phyloP scores from a whole-genome alignment of 2,888 invertebrate genomes.

The Spodoptera picta region DNA sequence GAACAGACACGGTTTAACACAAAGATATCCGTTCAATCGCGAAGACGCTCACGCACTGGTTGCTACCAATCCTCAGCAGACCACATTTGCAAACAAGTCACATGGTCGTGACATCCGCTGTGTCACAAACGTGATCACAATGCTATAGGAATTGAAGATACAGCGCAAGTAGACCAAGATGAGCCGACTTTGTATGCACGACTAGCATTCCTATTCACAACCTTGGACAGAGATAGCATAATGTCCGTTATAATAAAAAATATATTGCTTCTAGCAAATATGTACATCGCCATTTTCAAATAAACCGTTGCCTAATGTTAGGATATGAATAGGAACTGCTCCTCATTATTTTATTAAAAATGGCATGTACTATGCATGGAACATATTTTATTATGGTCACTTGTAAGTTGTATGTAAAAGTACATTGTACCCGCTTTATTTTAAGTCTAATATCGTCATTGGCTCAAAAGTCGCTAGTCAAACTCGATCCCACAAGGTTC shows the following conservation, averaged over 20 bases:
- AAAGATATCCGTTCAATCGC: slow-evolving; percentile 74
- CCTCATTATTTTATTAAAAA: slow-evolving; percentile 13
- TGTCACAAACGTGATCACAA: slow-evolving; percentile 78
- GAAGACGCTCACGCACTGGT: slow-evolving; percentile 76
- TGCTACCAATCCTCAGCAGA: slow-evolving; percentile 63
- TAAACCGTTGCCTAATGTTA: slow-evolving; percentile 69
- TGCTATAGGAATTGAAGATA: slow-evolving; percentile 65
- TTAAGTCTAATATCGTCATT: slow-evolving; percentile 15
- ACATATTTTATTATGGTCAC: not conserved
- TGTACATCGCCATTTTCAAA: slow-evolving; percentile 64
- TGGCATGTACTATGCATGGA: not conserved
- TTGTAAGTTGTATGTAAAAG: no score
- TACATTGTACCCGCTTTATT: not conserved
- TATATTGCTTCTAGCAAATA: slow-evolving; percentile 63
- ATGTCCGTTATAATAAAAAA: slow-evolving; percentile 79
- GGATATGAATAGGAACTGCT: slow-evolving; percentile 16
- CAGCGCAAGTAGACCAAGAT: slow-evolving; percentile 68
- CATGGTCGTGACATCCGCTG: slow-evolving; percentile 82
- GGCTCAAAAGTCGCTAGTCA: slow-evolving; percentile 25
- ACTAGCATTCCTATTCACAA: slow-evolving; percentile 67
- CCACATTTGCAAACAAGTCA: slow-evolving; percentile 79
- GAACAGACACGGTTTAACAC: slow-evolving; percentile 37
- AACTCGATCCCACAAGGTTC: slow-evolving; percentile 45
- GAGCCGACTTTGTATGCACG: slow-evolving; percentile 72
- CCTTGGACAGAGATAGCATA: slow-evolving; percentile 72